Evolutionary conservation across 2,113 vertebrate species (phyloP), one percentile per base, ranked within the genome.

Genomic region (Scortum barcoo): DNA sequence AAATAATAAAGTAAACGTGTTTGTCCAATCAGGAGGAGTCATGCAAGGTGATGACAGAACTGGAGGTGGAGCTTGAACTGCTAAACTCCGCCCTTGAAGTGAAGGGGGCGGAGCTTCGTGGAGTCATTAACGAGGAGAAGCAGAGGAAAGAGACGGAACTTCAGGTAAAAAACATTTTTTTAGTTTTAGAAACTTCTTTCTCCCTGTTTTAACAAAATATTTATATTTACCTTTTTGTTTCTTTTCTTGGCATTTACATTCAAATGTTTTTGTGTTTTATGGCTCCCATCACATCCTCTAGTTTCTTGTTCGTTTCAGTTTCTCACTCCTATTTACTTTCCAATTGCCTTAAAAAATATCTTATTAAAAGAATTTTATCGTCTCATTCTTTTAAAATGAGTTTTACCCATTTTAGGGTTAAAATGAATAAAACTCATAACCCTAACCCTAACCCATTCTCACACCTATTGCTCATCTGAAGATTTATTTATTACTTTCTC

Each of bases 11-110:
- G 5, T 48, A 7, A 60, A 38, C 7, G 30, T 77, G 4, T 22
- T 14, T 50, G 30, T 81, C 60, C 71, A 76, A 80, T 87, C 90
- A 99, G 98, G 91, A 93, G 53, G 98, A 97, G 90, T 96, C 97
- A 69, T 94, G 95, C 54, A 95, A 93, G 74, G 96, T 96, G 78
- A 95, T 96, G 75, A 95, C 95, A 0, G 98, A 98, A 28, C 88
- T 99, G 83, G 97, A 97, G 91, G 96, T 95, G 89, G 98, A 99
- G 86, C 97, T 99, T 91, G 97, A 98, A 83, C 90, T 93, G 54
- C 91, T 99, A 2, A 96, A 95, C 63, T 95, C 97, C 57, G 63
- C 97, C 40, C 44, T 99, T 66, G 95, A 96, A 46, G 96, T 97
- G 58, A 96, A 96, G 91, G 97, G 97, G 66, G 96, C 93, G 65